Evolutionary conservation across 2,888 invertebrate species (phyloP).

Genomic region (Phania funesta): DNA sequence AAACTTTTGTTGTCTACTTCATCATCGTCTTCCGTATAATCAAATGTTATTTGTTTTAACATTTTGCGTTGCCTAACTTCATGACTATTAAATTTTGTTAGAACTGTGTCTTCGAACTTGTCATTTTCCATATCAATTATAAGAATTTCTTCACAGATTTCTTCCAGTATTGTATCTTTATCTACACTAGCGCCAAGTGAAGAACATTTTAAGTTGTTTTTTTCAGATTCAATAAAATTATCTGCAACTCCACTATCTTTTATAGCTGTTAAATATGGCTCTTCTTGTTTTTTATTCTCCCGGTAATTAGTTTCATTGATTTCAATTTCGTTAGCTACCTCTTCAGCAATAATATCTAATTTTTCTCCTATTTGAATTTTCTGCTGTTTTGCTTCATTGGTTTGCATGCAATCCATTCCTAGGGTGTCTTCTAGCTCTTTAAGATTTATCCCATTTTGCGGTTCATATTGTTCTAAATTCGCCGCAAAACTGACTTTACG

Average conservation of each 20-base stretch:
- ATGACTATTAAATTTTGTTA: conserved; percentile 35
- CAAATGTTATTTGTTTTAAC: conserved; percentile 73
- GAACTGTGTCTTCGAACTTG: not conserved
- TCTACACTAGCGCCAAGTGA: not conserved
- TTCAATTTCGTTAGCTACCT: conserved; percentile 50
- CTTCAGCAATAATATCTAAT: conserved; percentile 60
- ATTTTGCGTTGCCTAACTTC: conserved; percentile 62
- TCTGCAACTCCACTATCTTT: not conserved
- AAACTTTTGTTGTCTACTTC: conserved; percentile 73
- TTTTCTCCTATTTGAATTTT: conserved; percentile 63
- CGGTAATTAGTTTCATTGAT: not conserved
- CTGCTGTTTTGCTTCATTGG: conserved; percentile 8
- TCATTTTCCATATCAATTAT: conserved; percentile 71
- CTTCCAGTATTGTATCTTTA: conserved; percentile 71
- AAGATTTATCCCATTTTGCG: conserved; percentile 69
- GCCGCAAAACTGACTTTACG: conserved; percentile 81
- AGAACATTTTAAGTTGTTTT: not conserved
- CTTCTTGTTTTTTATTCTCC: conserved; percentile 30
- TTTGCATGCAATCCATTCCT: conserved; percentile 14
- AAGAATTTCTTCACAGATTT: conserved; percentile 78
- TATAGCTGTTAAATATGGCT: not conserved
- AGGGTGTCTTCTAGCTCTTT: conserved; percentile 50
- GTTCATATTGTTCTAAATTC: conserved; percentile 81
- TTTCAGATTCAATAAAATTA: not conserved
- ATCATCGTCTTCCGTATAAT: conserved; percentile 65